phyloP scores from a whole-genome alignment of 2,113 vertebrate genomes.

The Etheostoma cragini region DNA sequence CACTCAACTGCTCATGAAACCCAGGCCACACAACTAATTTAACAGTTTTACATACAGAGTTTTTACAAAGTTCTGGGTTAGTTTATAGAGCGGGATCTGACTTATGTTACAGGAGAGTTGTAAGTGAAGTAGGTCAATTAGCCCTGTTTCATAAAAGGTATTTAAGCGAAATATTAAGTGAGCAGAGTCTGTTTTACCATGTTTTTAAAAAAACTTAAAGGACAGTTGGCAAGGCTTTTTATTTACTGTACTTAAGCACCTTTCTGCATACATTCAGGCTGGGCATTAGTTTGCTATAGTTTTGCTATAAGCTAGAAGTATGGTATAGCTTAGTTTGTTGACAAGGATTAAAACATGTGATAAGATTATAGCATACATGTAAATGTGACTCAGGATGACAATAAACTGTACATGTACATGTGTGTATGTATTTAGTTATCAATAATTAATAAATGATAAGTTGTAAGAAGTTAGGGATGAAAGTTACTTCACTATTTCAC shows the following conservation, averaged over 20 bases:
- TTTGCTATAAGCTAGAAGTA: too few species aligned
- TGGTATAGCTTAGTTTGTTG: too few species aligned
- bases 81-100: neutral
- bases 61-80: neutral
- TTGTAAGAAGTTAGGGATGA: slow-evolving; percentile 17
- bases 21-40: slow-evolving; percentile 22
- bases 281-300: neutral
- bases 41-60: slow-evolving; percentile 13
- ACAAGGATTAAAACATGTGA: neutral
- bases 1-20: slow-evolving; percentile 30
- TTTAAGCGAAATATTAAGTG: neutral
- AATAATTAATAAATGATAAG: neutral
- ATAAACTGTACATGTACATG: neutral
- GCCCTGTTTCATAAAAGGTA: neutral
- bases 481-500: slow-evolving; percentile 22
- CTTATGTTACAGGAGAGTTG: neutral
- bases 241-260: too few species aligned
- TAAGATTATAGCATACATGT: neutral
- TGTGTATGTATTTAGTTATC: neutral
- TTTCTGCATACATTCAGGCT: neutral
- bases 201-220: neutral
- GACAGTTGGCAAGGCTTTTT: neutral
- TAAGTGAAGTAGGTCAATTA: neutral
- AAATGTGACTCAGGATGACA: neutral
- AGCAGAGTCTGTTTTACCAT: neutral